Conservation (phyloP, 1,140 invertebrate species). For the Anastrepha obliqua region DNA sequence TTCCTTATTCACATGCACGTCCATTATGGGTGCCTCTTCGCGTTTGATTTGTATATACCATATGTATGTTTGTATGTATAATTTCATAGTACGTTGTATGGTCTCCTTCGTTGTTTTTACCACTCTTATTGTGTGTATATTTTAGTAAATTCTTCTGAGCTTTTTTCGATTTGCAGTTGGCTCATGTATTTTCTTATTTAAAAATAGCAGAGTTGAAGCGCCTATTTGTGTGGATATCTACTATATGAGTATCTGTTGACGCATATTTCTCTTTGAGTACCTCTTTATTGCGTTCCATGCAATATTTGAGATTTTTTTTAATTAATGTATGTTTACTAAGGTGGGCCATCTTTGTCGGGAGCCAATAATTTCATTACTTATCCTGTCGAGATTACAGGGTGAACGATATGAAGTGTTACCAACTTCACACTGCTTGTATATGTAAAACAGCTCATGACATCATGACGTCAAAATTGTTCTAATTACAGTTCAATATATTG, state of each 20-base stretch:
- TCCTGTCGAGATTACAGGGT: no score
- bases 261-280: not conserved
- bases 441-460: no score
- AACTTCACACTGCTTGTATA: no score
- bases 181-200: slow-evolving; percentile 26
- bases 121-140: not conserved
- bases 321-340: no score
- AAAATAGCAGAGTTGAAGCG: slow-evolving; percentile 20
- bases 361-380: no score
- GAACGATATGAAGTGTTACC: no score
- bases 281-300: not conserved
- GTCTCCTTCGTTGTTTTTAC: not conserved
- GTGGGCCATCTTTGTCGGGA: no score
- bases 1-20: not conserved
- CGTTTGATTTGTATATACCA: not conserved
- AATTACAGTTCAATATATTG: no score
- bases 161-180: not conserved
- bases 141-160: slow-evolving; percentile 12
- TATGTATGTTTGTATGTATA: not conserved
- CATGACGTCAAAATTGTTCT: no score
- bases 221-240: not conserved
- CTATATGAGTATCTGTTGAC: not conserved
- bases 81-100: not conserved
- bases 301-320: no score
- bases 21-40: slow-evolving; percentile 21